These are phyloP conservation scores for Burhinus oedicnemus DNA, from an alignment of 2,113 vertebrate species.

Conservation along the genomic window DNA sequence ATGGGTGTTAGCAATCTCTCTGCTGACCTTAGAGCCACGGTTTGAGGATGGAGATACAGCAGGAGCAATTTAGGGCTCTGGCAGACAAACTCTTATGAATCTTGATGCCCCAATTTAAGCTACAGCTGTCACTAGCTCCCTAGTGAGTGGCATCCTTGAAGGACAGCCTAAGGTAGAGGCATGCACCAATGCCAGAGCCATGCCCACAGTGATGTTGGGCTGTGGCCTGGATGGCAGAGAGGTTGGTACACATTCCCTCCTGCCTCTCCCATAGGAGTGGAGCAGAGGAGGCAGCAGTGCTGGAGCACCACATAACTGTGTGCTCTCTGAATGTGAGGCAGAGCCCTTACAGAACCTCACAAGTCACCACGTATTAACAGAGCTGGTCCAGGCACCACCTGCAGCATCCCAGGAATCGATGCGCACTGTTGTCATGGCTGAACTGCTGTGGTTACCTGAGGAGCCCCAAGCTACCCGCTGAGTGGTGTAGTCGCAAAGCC, in stretches of 20 bases:
- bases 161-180: background rate
- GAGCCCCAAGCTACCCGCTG: background rate
- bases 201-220: background rate
- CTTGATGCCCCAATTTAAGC: background rate
- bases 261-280: background rate
- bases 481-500: background rate
- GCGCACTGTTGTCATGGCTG: background rate
- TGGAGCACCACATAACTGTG: background rate
- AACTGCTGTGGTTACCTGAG: background rate
- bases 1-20: background rate
- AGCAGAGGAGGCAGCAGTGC: background rate
- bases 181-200: fast-evolving
- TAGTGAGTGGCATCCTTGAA: background rate
- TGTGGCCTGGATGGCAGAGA: background rate
- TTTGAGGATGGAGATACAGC: background rate
- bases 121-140: background rate
- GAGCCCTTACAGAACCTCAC: background rate
- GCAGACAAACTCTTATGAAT: background rate
- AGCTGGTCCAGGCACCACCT: background rate
- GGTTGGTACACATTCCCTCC: background rate
- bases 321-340: background rate
- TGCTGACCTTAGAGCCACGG: background rate
- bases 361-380: background rate
- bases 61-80: background rate
- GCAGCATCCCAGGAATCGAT: background rate